Base-by-base conservation (phyloP, 2,797 vertebrate species). In the Sphaeramia orbicularis region DNA sequence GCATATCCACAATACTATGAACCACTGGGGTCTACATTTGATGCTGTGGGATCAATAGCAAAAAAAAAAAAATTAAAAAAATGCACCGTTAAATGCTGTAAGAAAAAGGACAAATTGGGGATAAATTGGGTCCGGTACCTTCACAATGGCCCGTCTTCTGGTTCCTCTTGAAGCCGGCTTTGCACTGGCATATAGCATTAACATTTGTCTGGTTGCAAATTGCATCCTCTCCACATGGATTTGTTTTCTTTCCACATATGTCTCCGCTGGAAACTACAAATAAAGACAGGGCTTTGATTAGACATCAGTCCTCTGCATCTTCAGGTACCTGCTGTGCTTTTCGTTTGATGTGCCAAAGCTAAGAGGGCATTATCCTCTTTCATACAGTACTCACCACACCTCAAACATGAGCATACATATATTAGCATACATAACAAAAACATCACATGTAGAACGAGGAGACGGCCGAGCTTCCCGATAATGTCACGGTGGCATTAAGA, bases 211-310 rank as follows among this genome's bases (percentile, higher is more conserved):
- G 96, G 94, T 98, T 97, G 87, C 98, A 99, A 80, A 95, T 88
- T 16, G 97, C 95, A 84, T 99, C 97, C 80, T 98, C 97, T 71
- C 98, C 98, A 84, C 98, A 99, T 44, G 96, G 96, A 87, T 96
- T 99, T 87, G 94, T 94, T 78, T 95, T 95, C 88, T 95, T 95
- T 76, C 95, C 96, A 81, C 98, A 99, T n/a, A 95, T 93, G 73
- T 98, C 96, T 87, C 95, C 95, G 47, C 84, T 79, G 9, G 94
- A 86, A 91, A 91, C 97, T 98, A 90, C 70, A 90, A 84, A 86
- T 78, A 86, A 81, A 84, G 54, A 79, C 81, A 84, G 47, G 62
- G 72, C 74, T 89, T 85, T 89, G 85, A 92, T 89, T 81, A 84
- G 35, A 69, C 63, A 61, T 49, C 71, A 52, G 43, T 49, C 66